Evolutionary conservation across 2,113 vertebrate species (phyloP), one percentile per base, ranked within the genome.

Genomic region (Marmota monax): DNA sequence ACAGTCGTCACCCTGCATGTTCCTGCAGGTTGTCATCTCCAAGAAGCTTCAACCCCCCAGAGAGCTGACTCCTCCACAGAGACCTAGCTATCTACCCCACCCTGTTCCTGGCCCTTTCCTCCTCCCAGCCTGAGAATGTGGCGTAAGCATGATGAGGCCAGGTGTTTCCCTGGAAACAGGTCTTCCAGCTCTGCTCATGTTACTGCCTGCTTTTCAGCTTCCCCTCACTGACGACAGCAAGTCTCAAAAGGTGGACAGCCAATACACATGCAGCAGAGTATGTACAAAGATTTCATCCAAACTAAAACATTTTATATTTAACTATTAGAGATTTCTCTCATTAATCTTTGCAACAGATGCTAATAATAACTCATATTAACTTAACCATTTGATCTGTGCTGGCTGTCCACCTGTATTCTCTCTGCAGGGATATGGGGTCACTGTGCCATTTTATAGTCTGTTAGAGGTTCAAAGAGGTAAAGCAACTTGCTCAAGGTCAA

Each of bases 21-120:
- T 22, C 42, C 2, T 0, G 3, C 67, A 29, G 37, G 72, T 7
- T 51, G 32, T 2, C 2, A 42, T 6, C 58, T 53, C 17, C 0
- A 5, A 39, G n/a, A 17, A 63, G n/a, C 18, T 27, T 48, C 12
- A 11, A 5, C 27, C 34, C 92, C 37, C 27, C 53, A 51, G 0
- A 4, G 56, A 67, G 22, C 4, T 3, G 29, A 14, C 9, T 10
- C 13, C 25, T 67, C n/a, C 17, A 34, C 8, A 0, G 0, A n/a
- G 37, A 42, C 51, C 27, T 9, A 7, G 70, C 6, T 20, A 17
- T 11, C 10, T 0, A 2, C 34, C 12, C 1, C 25, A 77, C 14
- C n/a, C 11, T 0, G 0, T 5, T 18, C 37, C 1, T n/a, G 7
- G 0, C 34, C 25, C 39, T 45, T 78, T 37, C 65, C 7, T 37